Base-by-base conservation (phyloP, 2,888 invertebrate species). In the Eledona agricola region DNA sequence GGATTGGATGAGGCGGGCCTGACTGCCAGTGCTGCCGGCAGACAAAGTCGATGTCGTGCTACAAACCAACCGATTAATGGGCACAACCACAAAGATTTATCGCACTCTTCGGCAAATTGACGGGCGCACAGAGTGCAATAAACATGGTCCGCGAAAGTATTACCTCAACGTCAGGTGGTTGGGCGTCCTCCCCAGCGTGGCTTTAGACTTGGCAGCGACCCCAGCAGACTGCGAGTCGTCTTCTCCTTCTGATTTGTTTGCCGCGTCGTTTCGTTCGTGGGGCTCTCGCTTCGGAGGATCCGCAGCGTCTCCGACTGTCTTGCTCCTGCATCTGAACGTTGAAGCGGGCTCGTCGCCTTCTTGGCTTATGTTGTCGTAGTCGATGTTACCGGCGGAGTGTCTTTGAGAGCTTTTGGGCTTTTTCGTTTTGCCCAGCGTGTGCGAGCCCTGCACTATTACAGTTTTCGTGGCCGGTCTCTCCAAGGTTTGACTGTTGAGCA, bases 1-100 rank as follows among this genome's bases (percentile, higher is more conserved):
- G 62, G 94, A 92, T 80, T 94, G 94, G 74, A 95, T 93, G 72
- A 95, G 85, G 70, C 93, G 86, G 53, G 95, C 93, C 79, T 93
- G 93, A 76, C 92, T 93, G 71, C 94, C 91, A 40, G 93, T 93
- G 78, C 93, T 94, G 72, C 94, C 93, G 55, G 93, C 93, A 67
- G 93, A 94, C 73, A 95, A 83, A 58, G 95, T 95, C 69, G 94
- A 94, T 66, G 94, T 93, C 71, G 94, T 94, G 81, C 93, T 93
- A 47, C 22, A 46, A 16, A 32, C 12, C 32, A 40, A 40, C 28
- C 7, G 28, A 40, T 26, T 28, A 40, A 31, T 15, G 31, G 15
- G 15, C 13, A 12, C 5, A 31, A 22, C 3, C 12, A 7, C 7
- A 15, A 7, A n/a, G 32, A 32, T 32, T 32, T 32, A 32, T 32